A percentile compares a stretch with the other conserved stretches of the same genome.
Conservation (phyloP, 2,797 vertebrate genomes). For the Pyrocephalus nanus region DNA sequence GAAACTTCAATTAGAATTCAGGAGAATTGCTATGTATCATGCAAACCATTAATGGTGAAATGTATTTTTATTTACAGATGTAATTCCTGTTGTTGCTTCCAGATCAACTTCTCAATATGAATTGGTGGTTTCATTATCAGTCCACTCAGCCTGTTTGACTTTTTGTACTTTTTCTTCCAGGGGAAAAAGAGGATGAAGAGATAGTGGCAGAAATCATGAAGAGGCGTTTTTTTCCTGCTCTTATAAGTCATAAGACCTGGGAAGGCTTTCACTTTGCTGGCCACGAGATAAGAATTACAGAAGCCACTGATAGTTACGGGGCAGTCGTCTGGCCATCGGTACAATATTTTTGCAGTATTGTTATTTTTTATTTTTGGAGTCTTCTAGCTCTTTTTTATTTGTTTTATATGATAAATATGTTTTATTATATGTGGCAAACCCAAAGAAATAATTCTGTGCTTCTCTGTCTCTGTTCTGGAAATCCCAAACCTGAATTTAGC, state of each 20-base stretch:
- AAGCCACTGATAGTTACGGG: conserved; percentile 89
- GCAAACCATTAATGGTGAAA: not conserved
- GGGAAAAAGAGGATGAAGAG: conserved; percentile 69
- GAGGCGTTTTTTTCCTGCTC: conserved; percentile 81
- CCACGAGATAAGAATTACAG: conserved; percentile 89
- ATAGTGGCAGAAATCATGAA: conserved; percentile 86
- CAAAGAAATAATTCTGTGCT: not conserved
- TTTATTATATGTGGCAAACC: not conserved
- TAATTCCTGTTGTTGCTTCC: not conserved
- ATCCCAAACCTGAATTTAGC: not conserved
- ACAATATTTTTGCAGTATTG: not conserved
- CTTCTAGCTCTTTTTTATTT: not conserved
- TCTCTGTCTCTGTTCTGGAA: not conserved
- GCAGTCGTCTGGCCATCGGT: conserved; percentile 97
- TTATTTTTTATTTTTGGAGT: not conserved
- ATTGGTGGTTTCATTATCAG: not conserved
- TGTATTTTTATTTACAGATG: not conserved
- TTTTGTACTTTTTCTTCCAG: conserved; percentile 64
- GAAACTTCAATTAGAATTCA: not conserved
- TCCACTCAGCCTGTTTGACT: not conserved
- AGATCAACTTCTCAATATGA: not conserved
- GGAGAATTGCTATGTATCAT: not conserved
- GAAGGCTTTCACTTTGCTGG: conserved; percentile 88
- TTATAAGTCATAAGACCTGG: conserved; percentile 81
- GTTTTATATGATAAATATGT: not conserved